These are phyloP conservation scores for Drosophila diplacantha DNA, from an alignment of 2,888 invertebrate species.

Conservation along the genomic window DNA sequence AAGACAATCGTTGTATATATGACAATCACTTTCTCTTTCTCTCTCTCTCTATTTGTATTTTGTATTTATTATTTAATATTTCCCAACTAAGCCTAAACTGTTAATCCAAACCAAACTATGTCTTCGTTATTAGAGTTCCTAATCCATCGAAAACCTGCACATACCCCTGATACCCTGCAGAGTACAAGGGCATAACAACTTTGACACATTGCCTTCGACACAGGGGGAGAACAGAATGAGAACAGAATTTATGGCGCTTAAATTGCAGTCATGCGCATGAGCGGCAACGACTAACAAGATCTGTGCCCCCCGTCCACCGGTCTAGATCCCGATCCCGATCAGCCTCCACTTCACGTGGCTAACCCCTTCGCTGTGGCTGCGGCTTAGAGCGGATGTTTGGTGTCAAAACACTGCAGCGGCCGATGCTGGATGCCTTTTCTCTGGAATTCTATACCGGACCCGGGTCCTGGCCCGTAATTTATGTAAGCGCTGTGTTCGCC, in stretches of 20 bases:
- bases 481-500: constrained; percentile 66
- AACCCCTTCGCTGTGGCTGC: constrained; percentile 42
- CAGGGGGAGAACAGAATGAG: constrained; percentile 17
- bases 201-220: constrained; percentile 56
- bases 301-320: constrained; percentile 19
- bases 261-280: constrained; percentile 71
- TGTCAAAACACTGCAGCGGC: constrained; percentile 61
- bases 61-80: no score
- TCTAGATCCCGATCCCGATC: constrained; percentile 1
- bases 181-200: constrained; percentile 36
- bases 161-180: constrained; percentile 33
- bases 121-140: neutral
- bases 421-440: constrained; percentile 46
- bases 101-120: no score
- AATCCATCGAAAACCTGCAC: neutral
- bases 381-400: constrained; percentile 68
- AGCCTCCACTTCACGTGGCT: constrained; percentile 3
- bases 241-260: constrained; percentile 68
- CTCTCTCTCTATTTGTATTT: no score
- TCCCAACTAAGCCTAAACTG: no score
- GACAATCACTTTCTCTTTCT: no score
- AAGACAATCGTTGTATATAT: no score
- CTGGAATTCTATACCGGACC: constrained; percentile 49
- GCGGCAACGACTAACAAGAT: constrained; percentile 62
- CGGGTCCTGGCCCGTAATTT: constrained; percentile 52